Evolutionary conservation across 2,797 vertebrate genomes (phyloP), one percentile per base, ranked within the genome.

Genomic region (Neosalanx taihuensis): DNA sequence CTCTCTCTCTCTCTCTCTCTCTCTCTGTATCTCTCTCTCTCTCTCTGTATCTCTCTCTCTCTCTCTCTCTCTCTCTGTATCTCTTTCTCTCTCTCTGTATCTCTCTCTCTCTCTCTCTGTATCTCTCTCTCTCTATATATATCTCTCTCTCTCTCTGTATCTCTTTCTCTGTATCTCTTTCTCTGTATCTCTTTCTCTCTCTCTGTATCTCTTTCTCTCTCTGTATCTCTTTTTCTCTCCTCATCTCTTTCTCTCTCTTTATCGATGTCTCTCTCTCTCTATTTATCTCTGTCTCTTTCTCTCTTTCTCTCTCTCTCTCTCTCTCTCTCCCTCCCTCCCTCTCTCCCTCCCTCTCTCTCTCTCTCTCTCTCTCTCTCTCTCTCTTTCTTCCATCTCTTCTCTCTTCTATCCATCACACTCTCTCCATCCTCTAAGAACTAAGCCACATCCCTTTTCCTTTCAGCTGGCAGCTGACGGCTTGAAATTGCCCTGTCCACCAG

Each of bases 391-490:
- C 20, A n/a, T 20, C 56, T 58, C 60, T 62, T 30, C 26, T 13
- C 33, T 26, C 51, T 58, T 15, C 23, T 56, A 46, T 71, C 18
- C 18, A 41, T 46, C 46, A 56, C 31, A 49, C 63, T 85, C 78
- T 80, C 85, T 85, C 87, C 86, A 87, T 87, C 88, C 87, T 84
- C 49, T 17, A 53, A 17, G 17, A 41, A 59, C 31, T 71, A 81
- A 86, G 79, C 84, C 81, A 82, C 80, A 77, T 89, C 82, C 85
- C 73, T 83, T 86, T 88, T 87, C 85, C 86, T 88, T 88, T 78
- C 87, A 87, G 88, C 88, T 86, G 87, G 86, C 75, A 84, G 85
- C 83, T 87, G 88, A 89, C 88, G 87, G 85, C 85, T 46, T 20
- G 51, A 57, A 33, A 57, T 57, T 18, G 30, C 2, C 46, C 83